Conservation (phyloP, 37 sponge, comb jelly and placozoan species). For the Cladorhizidae sp. region DNA sequence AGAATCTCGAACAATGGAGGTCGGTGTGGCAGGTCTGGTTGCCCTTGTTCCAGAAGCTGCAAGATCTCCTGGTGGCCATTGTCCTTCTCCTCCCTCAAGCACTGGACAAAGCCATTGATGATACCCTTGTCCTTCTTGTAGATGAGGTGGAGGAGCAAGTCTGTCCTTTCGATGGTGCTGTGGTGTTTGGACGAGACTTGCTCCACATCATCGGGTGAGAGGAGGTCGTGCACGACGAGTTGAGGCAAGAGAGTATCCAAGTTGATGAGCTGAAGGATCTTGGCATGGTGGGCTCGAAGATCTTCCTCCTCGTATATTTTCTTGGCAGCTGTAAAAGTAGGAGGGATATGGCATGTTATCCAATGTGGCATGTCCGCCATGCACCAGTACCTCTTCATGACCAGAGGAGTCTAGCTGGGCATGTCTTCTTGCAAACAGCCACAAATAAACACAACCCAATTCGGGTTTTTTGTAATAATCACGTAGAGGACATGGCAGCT, state of each 20-base stretch:
- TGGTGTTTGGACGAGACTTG: constrained; percentile 1
- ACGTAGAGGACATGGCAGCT: too few species aligned
- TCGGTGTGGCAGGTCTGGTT: neutral
- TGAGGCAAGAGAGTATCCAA: constrained; percentile 17
- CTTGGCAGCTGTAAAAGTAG: too few species aligned
- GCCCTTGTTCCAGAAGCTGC: constrained; percentile 14
- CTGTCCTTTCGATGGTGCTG: constrained; percentile 17
- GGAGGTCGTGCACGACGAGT: neutral
- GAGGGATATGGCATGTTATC: too few species aligned
- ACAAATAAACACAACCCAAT: too few species aligned
- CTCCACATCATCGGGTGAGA: neutral
- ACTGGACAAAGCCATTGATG: constrained; percentile 17
- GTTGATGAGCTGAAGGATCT: constrained; percentile 7
- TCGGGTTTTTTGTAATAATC: too few species aligned
- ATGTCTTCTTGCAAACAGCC: too few species aligned
- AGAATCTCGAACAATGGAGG: constrained; percentile 32
- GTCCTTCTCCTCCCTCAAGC: constrained; percentile 16
- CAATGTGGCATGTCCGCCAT: too few species aligned
- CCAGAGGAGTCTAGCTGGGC: too few species aligned
- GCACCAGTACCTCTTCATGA: too few species aligned
- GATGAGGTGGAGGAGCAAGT: constrained; percentile 20
- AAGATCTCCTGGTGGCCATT: constrained; percentile 16
- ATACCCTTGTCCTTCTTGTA: constrained; percentile 7
- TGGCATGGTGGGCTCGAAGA: neutral
- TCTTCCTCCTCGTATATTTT: constrained; percentile 3